Base-by-base conservation (phyloP, 2,888 invertebrate species). In the Drosophila conformis region DNA sequence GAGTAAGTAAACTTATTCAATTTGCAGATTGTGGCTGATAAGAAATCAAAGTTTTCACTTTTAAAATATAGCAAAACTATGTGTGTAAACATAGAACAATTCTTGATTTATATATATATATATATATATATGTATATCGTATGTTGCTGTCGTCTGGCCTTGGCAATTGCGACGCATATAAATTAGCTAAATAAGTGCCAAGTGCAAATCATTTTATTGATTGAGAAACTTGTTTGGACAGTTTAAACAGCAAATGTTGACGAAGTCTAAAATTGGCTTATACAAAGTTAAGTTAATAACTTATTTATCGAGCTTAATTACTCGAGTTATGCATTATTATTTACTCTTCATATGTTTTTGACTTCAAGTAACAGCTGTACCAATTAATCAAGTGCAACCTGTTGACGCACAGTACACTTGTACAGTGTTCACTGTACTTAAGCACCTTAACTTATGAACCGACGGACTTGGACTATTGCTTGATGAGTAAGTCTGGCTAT, bases 131-230 rank as follows among this genome's bases (percentile, higher is more conserved):
- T 31, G 8, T 8, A 31, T 31, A 8, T 31, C 3, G 4, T 33
- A 33, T 33, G 46, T 40, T 33, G n/a, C 21, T 65, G n/a, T 33
- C 29, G 73, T 77, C 69, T 76, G 59, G 62, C 52, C 73, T 74
- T 71, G 54, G 64, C 73, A 67, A 67, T 71, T 66, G 74, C 51
- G 69, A 52, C 38, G 62, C 61, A 73, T 77, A 49, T 57, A 54
- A 77, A 62, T 62, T 51, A 51, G 53, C 21, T 65, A 25, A 61
- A 53, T 40, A 69, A 54, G 18, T 8, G 56, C 27, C 15, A 51
- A 56, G 38, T 51, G 51, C 42, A 53, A 60, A 60, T 40, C 27
- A 51, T 13, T 29, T 15, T 42, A 51, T 40, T 33, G 21, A 38
- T n/a, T 56, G 40, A 40, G n/a, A 35, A 33, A 35, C 53, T 53